Conservation (phyloP, 2,797 vertebrate genomes). For the Bufotes viridis region DNA sequence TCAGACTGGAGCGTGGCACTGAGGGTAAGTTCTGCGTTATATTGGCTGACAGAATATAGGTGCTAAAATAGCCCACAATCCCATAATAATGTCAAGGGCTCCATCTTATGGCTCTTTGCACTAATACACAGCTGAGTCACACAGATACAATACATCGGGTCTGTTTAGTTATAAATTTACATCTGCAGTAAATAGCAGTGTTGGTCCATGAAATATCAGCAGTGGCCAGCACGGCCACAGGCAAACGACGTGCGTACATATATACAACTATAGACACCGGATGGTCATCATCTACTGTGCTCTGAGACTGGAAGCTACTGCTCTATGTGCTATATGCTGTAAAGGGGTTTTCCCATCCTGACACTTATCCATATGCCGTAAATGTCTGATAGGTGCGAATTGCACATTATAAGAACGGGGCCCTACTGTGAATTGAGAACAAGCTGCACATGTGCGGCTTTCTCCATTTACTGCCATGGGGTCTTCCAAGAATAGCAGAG, state of each 20-base stretch:
- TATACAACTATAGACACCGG: not conserved
- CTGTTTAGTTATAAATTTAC: constrained; percentile 27
- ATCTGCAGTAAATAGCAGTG: constrained; percentile 5
- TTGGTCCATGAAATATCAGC: not conserved
- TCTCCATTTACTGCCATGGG: too few relatives aligned
- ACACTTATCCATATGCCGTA: too few relatives aligned
- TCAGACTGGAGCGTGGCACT: not conserved
- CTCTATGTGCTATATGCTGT: not conserved
- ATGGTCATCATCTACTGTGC: not conserved
- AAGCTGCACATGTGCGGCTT: too few relatives aligned
- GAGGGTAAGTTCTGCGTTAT: not conserved
- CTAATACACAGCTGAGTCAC: constrained; percentile 44
- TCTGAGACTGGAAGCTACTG: not conserved
- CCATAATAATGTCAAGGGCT: constrained; percentile 60
- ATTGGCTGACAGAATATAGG: constrained; percentile 17
- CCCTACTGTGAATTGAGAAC: too few relatives aligned
- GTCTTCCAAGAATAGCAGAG: too few relatives aligned
- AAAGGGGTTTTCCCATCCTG: not conserved
- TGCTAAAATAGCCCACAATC: constrained; percentile 19
- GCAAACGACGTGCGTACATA: not conserved
- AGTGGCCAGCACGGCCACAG: not conserved
- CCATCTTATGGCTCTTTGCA: constrained; percentile 61
- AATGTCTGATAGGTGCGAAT: too few relatives aligned
- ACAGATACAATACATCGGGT: constrained; percentile 29
- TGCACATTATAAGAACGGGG: too few relatives aligned